Percentiles rank a stretch among this genome's conserved stretches.
Conservation (phyloP, 1,140 invertebrate genomes). For the Tetramorium simillimum region DNA sequence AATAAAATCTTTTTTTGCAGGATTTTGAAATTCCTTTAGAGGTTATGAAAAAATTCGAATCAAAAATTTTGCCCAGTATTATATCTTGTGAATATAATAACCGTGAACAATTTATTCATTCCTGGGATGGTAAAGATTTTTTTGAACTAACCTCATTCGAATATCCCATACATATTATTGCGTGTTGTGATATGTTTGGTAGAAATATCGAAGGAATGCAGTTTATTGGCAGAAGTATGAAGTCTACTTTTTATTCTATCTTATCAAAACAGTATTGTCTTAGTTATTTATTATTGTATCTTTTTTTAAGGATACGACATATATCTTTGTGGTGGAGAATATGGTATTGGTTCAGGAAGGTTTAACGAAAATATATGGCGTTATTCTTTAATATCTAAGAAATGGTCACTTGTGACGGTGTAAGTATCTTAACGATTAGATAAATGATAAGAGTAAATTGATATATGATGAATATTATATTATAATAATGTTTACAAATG, state of each 20-base stretch:
- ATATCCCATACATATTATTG: constrained; percentile 20
- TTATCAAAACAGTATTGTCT: not conserved
- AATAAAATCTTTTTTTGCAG: not conserved
- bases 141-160: constrained; percentile 60
- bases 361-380: constrained; percentile 70
- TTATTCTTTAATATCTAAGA: too few relatives aligned
- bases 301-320: constrained; percentile 76
- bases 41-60: not conserved
- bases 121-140: constrained; percentile 66
- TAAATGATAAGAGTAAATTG: too few relatives aligned
- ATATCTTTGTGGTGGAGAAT: constrained; percentile 74
- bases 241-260: not conserved
- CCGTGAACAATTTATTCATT: constrained; percentile 58
- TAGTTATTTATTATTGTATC: too few relatives aligned
- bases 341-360: constrained; percentile 65
- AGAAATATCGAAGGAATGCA: constrained; percentile 63
- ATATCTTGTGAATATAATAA: constrained; percentile 13
- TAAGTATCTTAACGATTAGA: constrained; percentile 15
- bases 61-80: constrained; percentile 46
- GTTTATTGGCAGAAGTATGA: constrained; percentile 70
- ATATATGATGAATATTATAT: too few relatives aligned
- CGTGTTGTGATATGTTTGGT: not conserved
- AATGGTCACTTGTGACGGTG: constrained; percentile 26
- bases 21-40: not conserved
- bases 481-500: too few relatives aligned